A percentile compares a stretch with the other conserved stretches of the same genome.
phyloP scores from a whole-genome alignment of 2,888 invertebrate genomes.

The Tachina lurida region DNA sequence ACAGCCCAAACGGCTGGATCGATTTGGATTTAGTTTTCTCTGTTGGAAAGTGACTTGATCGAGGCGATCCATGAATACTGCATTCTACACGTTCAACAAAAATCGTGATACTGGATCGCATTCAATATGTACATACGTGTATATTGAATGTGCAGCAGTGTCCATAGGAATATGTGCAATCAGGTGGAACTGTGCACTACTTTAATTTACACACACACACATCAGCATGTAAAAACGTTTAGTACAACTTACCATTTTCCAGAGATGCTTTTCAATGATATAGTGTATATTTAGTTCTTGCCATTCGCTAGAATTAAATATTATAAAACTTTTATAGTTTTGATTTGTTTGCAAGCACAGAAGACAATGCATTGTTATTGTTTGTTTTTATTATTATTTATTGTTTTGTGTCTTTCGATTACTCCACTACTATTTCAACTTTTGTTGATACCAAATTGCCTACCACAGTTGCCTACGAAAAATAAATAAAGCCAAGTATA shows the following conservation, averaged over 20 bases:
- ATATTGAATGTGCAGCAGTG: background rate
- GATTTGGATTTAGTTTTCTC: too few relatives aligned
- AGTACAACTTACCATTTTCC: slow-evolving; percentile 60
- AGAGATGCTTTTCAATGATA: slow-evolving; percentile 61
- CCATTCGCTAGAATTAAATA: slow-evolving; percentile 47
- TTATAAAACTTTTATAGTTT: background rate
- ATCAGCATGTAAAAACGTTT: background rate
- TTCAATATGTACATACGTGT: too few relatives aligned
- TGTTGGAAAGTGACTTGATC: too few relatives aligned
- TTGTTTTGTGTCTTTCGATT: background rate
- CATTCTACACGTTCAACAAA: too few relatives aligned
- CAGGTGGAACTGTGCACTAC: background rate
- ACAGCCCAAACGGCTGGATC: too few relatives aligned
- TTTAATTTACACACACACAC: background rate
- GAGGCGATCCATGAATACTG: too few relatives aligned
- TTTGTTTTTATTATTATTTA: too few relatives aligned
- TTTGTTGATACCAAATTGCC: too few relatives aligned
- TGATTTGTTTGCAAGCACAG: slow-evolving; percentile 50
- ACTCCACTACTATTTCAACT: background rate
- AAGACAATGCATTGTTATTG: slow-evolving; percentile 56
- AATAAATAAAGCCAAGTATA: too few relatives aligned
- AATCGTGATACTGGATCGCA: too few relatives aligned
- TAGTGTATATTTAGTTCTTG: slow-evolving; percentile 40
- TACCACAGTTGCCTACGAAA: too few relatives aligned
- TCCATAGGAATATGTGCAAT: background rate